phyloP scores from a whole-genome alignment of 2,888 invertebrate genomes.

The Parelbella ahira region DNA sequence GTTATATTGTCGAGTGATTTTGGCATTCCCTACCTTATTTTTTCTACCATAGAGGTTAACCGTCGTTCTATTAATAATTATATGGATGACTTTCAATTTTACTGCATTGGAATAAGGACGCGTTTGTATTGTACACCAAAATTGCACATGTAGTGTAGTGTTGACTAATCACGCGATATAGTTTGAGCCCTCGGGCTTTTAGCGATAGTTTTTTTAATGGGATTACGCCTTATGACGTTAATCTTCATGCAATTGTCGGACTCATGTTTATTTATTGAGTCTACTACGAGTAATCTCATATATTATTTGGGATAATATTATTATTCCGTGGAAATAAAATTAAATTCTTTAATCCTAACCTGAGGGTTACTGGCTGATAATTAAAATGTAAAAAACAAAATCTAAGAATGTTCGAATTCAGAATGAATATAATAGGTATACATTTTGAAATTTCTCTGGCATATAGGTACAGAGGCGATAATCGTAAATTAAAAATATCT shows the following conservation, averaged over 20 bases:
- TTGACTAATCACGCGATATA: conserved; percentile 2
- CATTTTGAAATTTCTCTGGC: too few species aligned
- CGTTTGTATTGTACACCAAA: not conserved
- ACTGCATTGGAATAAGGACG: not conserved
- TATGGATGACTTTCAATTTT: conserved; percentile 10
- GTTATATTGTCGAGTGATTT: not conserved
- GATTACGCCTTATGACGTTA: conserved; percentile 32
- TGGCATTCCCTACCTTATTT: not conserved
- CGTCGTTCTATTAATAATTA: not conserved
- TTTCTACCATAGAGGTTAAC: not conserved
- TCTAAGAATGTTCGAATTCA: too few species aligned
- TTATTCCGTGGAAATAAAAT: too few species aligned
- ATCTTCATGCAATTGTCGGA: conserved; percentile 28
- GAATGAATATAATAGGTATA: too few species aligned
- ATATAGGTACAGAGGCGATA: too few species aligned
- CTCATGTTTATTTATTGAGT: conserved; percentile 13
- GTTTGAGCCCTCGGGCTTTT: conserved; percentile 4
- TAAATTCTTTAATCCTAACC: too few species aligned
- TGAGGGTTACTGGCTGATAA: too few species aligned
- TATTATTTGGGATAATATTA: not conserved
- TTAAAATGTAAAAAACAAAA: too few species aligned
- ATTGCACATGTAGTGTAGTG: conserved; percentile 4
- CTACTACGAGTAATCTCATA: conserved; percentile 8
- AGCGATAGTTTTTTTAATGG: conserved; percentile 20
- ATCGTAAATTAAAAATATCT: too few species aligned